These are phyloP conservation scores for Globia sparganii DNA, from an alignment of 2,888 invertebrate genomes.

Conservation along the genomic window DNA sequence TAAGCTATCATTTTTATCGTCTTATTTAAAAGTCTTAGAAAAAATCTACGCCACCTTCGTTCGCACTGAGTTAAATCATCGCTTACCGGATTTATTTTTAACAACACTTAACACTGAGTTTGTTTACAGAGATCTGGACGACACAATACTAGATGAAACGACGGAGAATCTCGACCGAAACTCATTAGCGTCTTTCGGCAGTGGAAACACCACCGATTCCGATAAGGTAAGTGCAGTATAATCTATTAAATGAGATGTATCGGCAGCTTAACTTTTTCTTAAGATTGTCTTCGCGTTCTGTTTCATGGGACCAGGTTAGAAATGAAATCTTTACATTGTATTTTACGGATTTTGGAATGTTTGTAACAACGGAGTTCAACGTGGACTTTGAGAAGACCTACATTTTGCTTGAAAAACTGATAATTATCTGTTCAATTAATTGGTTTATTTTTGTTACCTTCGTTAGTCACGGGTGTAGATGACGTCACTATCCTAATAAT, in stretches of 20 bases:
- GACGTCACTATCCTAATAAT: background rate
- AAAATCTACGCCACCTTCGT: background rate
- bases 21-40: background rate
- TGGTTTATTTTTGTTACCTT: background rate
- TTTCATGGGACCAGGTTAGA: background rate
- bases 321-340: background rate
- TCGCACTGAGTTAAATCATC: background rate
- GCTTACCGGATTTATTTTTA: constrained; percentile 9
- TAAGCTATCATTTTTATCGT: background rate
- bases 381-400: background rate
- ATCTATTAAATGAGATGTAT: background rate
- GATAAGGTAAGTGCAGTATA: constrained; percentile 94
- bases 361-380: background rate
- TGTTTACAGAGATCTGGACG: constrained; percentile 95
- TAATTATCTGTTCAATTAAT: background rate
- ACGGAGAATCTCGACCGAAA: constrained; percentile 97
- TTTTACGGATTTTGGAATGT: background rate
- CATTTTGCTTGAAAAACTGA: background rate
- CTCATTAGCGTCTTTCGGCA: constrained; percentile 97
- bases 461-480: background rate
- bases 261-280: background rate
- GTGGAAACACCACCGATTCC: constrained; percentile 98
- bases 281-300: constrained; percentile 1
- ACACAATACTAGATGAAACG: constrained; percentile 95
- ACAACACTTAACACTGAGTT: constrained; percentile 1